These are phyloP conservation scores for Molossus molossus DNA, from an alignment of 2,797 vertebrate species.

Conservation along the genomic window DNA sequence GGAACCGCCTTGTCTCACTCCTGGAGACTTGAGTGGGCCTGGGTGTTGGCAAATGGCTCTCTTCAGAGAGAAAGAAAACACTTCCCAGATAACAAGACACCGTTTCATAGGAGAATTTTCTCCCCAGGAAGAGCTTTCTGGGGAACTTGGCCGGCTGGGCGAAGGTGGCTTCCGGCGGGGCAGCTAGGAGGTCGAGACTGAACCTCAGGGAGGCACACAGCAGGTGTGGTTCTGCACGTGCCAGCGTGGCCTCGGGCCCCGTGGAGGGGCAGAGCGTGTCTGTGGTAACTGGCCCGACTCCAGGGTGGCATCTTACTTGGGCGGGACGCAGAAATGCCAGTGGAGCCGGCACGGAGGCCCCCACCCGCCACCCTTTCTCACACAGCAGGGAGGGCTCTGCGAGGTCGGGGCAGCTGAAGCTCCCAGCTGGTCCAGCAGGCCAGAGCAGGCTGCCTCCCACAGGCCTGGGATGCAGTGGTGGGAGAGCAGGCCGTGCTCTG, in stretches of 20 bases:
- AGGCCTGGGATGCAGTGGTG: not conserved
- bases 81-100: slow-evolving; percentile 65
- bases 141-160: not conserved
- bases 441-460: not conserved
- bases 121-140: slow-evolving; percentile 3
- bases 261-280: not conserved
- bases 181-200: not conserved
- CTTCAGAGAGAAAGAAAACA: slow-evolving; percentile 43
- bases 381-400: not conserved
- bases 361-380: not conserved
- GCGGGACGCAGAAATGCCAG: not conserved
- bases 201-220: not conserved
- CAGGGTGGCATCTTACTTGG: not conserved
- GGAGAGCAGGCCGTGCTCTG: not conserved
- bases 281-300: slow-evolving; percentile 8
- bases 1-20: not conserved
- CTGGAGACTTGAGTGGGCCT: not conserved
- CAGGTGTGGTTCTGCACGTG: rapidly evolving
- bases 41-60: slow-evolving; percentile 33
- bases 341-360: not conserved
- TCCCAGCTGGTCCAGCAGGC: not conserved
- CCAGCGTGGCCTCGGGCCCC: not conserved
- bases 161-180: not conserved
- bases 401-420: not conserved
- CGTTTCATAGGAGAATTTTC: slow-evolving; percentile 61